Percentiles rank a stretch among this genome's conserved stretches.
These are phyloP conservation scores for Drosophila tristis DNA, from an alignment of 1,140 invertebrate genomes.

Conservation along the genomic window DNA sequence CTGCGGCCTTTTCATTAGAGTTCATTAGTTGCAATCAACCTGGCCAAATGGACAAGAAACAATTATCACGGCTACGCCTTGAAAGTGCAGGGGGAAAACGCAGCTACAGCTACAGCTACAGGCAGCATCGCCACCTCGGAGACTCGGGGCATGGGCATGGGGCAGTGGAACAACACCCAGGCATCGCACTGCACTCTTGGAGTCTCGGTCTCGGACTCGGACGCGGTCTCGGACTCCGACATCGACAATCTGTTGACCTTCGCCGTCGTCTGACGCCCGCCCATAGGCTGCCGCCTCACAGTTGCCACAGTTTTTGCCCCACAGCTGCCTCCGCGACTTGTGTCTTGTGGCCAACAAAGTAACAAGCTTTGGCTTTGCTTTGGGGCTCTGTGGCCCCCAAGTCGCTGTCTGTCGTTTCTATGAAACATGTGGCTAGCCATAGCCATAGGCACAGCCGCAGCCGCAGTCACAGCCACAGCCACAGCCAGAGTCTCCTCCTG, in stretches of 20 bases:
- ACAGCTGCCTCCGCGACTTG: slow-evolving; percentile 25
- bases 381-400: slow-evolving; percentile 8
- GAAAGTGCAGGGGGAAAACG: slow-evolving; percentile 27
- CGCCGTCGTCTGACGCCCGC: slow-evolving; percentile 76
- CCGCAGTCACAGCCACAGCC: slow-evolving; percentile 20
- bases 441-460: slow-evolving; percentile 30
- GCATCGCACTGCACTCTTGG: slow-evolving; percentile 15
- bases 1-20: slow-evolving; percentile 70
- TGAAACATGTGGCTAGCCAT: slow-evolving; percentile 43
- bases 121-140: background rate
- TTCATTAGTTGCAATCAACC: slow-evolving; percentile 80
- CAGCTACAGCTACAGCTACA: slow-evolving; percentile 32
- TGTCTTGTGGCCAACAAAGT: slow-evolving; percentile 52
- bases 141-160: slow-evolving; percentile 32
- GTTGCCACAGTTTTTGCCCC: slow-evolving; percentile 13
- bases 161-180: slow-evolving; percentile 22
- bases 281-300: slow-evolving; percentile 58
- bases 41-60: slow-evolving; percentile 78
- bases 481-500: slow-evolving; percentile 1
- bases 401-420: slow-evolving; percentile 33
- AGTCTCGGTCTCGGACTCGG: slow-evolving; percentile 16
- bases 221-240: slow-evolving; percentile 39
- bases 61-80: slow-evolving; percentile 76
- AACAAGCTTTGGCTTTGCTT: slow-evolving; percentile 36
- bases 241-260: slow-evolving; percentile 81